Evolutionary conservation across 2,888 invertebrate species (phyloP).

Genomic region (Acanthococcus lagerstroemiae): DNA sequence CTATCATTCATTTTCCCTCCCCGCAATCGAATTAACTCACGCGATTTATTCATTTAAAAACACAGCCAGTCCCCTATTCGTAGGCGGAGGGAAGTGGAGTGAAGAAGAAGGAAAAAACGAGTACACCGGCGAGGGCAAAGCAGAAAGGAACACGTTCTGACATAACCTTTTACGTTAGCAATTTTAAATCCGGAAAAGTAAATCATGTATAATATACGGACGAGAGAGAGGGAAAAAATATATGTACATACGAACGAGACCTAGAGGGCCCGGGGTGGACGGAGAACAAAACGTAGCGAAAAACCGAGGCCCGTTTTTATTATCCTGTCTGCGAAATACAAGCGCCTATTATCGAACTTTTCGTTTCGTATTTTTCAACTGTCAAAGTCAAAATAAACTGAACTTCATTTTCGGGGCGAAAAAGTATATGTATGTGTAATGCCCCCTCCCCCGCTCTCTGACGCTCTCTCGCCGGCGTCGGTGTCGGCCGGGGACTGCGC

Average conservation of each 20-base stretch:
- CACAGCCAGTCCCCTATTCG: too few relatives aligned
- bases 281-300: not conserved
- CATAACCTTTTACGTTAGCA: not conserved
- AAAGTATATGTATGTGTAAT: not conserved
- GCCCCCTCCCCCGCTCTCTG: too few relatives aligned
- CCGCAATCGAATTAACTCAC: not conserved
- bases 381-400: slow-evolving; percentile 25
- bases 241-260: not conserved
- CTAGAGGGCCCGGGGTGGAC: not conserved
- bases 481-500: too few relatives aligned
- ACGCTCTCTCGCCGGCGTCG: too few relatives aligned
- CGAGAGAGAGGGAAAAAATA: not conserved
- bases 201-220: not conserved
- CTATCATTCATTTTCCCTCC: too few relatives aligned
- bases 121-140: too few relatives aligned
- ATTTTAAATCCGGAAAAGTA: not conserved
- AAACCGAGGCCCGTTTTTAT: slow-evolving; percentile 13
- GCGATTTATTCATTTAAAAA: not conserved
- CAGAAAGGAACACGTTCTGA: too few relatives aligned
- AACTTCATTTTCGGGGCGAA: slow-evolving; percentile 11
- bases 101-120: not conserved
- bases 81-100: too few relatives aligned
- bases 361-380: slow-evolving; percentile 24
- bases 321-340: slow-evolving; percentile 23
- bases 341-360: slow-evolving; percentile 27